A percentile compares a stretch with the other conserved stretches of the same genome.
These are phyloP conservation scores for Pangasius sanitwongsei DNA, from an alignment of 2,797 vertebrate genomes.

Conservation along the genomic window DNA sequence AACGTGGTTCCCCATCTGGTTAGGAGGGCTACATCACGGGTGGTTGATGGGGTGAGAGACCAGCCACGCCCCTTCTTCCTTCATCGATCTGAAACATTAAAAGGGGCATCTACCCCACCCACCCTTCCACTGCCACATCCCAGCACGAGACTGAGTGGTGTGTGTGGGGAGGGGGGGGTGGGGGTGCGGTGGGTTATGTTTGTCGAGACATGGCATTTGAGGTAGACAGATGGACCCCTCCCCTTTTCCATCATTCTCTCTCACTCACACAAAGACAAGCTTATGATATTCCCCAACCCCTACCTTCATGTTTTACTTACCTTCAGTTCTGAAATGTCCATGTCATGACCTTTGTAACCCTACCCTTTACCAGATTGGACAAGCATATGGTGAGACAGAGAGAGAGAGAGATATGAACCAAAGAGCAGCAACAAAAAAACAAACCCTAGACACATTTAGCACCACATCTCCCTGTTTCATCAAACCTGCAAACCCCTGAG, in stretches of 20 bases:
- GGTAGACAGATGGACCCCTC: constrained; percentile 61
- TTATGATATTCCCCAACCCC: constrained; percentile 29
- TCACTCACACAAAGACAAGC: constrained; percentile 42
- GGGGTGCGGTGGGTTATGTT: constrained; percentile 12
- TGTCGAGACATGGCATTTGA: constrained; percentile 49
- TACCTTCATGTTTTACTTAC: constrained; percentile 48
- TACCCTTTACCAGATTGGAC: constrained; percentile 60
- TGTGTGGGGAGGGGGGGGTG: neutral
- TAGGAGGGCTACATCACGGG: constrained; percentile 50
- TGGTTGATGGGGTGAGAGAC: constrained; percentile 60
- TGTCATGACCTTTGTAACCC: constrained; percentile 73
- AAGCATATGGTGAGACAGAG: constrained; percentile 66
- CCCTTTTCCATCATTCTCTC: constrained; percentile 34
- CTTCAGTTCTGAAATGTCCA: constrained; percentile 66
- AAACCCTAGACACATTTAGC: constrained; percentile 6
- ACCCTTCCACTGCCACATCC: constrained; percentile 6
- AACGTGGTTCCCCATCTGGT: constrained; percentile 80
- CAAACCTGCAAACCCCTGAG: constrained; percentile 8
- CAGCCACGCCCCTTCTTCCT: constrained; percentile 49
- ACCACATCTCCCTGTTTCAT: constrained; percentile 21
- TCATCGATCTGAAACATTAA: constrained; percentile 34
- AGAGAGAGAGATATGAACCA: constrained; percentile 30
- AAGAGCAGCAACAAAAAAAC: neutral
- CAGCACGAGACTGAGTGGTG: constrained; percentile 35
- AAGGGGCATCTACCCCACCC: constrained; percentile 19